These are phyloP conservation scores for Lamproptera curius DNA, from an alignment of 2,888 invertebrate species.

Conservation along the genomic window DNA sequence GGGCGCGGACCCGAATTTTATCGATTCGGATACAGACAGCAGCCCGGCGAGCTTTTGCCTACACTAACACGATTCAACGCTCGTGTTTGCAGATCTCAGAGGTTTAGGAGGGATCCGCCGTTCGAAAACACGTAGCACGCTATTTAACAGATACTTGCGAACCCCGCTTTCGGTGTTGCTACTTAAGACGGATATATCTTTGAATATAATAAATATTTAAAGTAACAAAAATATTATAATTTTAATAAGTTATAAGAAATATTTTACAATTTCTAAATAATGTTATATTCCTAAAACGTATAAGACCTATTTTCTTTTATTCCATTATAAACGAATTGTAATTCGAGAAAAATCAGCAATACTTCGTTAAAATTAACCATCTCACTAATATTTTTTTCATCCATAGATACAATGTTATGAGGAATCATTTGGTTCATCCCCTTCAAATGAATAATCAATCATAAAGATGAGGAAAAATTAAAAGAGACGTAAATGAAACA, in stretches of 20 bases:
- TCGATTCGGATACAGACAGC: conserved; percentile 76
- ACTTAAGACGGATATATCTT: conserved; percentile 15
- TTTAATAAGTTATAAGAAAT: neutral
- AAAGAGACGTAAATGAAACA: neutral
- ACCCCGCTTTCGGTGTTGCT: conserved; percentile 39
- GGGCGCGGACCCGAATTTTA: conserved; percentile 77
- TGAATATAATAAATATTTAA: neutral
- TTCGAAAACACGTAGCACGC: conserved; percentile 51
- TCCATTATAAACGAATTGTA: too few relatives aligned
- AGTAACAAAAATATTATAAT: neutral
- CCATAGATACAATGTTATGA: too few relatives aligned
- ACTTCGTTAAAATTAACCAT: too few relatives aligned
- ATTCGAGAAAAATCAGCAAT: too few relatives aligned
- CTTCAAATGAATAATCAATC: too few relatives aligned
- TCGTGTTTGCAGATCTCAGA: conserved; percentile 71
- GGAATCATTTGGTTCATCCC: too few relatives aligned
- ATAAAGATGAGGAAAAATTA: too few relatives aligned
- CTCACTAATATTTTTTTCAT: too few relatives aligned
- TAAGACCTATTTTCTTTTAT: too few relatives aligned
- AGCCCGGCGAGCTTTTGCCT: conserved; percentile 66
- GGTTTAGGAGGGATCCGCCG: conserved; percentile 71
- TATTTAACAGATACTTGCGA: conserved; percentile 46
- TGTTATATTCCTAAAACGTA: too few relatives aligned
- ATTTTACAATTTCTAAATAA: too few relatives aligned
- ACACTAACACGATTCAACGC: conserved; percentile 71